Conservation (phyloP, 2,888 invertebrate genomes). For the Ypsolopha scabrella region DNA sequence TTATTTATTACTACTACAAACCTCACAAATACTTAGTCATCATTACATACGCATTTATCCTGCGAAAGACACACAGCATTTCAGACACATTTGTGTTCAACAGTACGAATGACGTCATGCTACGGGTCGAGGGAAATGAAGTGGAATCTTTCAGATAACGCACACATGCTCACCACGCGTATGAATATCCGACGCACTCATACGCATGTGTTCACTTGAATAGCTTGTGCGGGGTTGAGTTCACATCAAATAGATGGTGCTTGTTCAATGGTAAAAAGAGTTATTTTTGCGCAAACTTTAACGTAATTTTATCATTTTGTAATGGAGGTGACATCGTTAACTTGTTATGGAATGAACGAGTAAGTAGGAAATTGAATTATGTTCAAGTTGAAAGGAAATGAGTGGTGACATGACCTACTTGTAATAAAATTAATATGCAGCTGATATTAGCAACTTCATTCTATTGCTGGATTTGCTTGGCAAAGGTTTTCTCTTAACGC, state of each 20-base stretch:
- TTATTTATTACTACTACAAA: too few species aligned
- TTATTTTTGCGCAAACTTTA: conserved; percentile 4
- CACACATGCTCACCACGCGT: conserved; percentile 36
- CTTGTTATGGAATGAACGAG: conserved; percentile 43
- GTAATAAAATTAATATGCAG: neutral
- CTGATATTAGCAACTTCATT: too few species aligned
- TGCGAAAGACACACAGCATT: too few species aligned
- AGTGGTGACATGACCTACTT: conserved; percentile 24
- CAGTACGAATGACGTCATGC: conserved; percentile 48
- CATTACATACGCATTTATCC: too few species aligned
- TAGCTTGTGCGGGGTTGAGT: conserved; percentile 38
- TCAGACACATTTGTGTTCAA: conserved; percentile 9
- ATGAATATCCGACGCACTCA: conserved; percentile 15
- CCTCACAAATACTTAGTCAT: too few species aligned
- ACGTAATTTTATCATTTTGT: conserved; percentile 31
- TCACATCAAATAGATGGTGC: conserved; percentile 20
- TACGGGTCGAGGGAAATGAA: conserved; percentile 65
- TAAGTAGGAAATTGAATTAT: conserved; percentile 55
- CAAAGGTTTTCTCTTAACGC: too few species aligned
- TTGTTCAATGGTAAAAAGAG: too few species aligned
- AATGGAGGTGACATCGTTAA: conserved; percentile 55
- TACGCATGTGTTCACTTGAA: conserved; percentile 13
- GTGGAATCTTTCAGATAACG: conserved; percentile 68
- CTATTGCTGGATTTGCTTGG: too few species aligned
- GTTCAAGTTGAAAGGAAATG: conserved; percentile 30